Evolutionary conservation across 1,140 invertebrate genomes (phyloP).

Genomic region (Dreissena rostriformis): DNA sequence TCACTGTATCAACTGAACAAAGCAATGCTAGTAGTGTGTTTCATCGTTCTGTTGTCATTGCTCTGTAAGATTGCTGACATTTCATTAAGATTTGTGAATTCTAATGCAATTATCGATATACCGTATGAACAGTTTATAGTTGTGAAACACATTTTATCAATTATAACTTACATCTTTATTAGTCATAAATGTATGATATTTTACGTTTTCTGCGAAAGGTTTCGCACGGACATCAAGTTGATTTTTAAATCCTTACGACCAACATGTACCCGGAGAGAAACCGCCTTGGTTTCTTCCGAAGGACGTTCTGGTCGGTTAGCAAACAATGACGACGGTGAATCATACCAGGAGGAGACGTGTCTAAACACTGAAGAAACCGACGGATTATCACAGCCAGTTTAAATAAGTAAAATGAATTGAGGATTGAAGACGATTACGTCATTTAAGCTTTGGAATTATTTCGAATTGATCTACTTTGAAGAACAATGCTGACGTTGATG

Average conservation of each 20-base stretch:
- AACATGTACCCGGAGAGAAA: constrained; percentile 6
- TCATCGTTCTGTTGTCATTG: constrained; percentile 35
- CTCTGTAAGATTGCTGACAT: constrained; percentile 11
- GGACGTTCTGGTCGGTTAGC: no score
- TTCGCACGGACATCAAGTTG: constrained; percentile 31
- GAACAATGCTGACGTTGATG: no score
- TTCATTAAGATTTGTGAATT: not conserved
- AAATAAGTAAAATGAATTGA: no score
- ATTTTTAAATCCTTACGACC: constrained; percentile 6
- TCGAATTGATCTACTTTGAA: no score
- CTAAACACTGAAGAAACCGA: no score
- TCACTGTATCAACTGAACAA: constrained; percentile 66
- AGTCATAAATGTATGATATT: constrained; percentile 64
- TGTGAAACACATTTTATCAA: not conserved
- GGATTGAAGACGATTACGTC: no score
- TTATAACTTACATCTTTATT: constrained; percentile 60
- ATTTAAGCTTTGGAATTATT: no score
- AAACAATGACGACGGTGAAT: no score
- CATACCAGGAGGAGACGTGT: no score
- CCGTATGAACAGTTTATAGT: constrained; percentile 32
- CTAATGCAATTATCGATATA: constrained; percentile 33
- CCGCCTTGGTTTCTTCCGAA: no score
- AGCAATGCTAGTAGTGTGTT: constrained; percentile 59
- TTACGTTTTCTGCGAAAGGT: constrained; percentile 52
- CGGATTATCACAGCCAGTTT: no score